Conservation (phyloP, 1,140 invertebrate genomes). For the Orchestia grillus region DNA sequence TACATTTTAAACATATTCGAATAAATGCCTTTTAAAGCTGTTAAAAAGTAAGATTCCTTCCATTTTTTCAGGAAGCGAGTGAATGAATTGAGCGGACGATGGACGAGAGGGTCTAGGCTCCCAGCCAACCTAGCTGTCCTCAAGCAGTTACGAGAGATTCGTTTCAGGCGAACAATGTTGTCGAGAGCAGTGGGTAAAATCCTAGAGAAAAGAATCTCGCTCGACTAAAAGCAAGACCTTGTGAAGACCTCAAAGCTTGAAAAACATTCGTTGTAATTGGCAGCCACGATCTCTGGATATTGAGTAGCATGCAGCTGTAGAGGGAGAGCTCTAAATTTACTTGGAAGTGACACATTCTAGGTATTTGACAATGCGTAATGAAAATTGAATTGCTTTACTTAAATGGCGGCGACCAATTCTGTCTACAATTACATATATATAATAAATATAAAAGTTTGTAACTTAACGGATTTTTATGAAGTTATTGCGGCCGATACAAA, state of each 20-base stretch:
- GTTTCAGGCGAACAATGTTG: slow-evolving; percentile 37
- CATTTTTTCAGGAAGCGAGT: neutral
- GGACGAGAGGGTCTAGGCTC: no score
- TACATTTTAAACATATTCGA: neutral
- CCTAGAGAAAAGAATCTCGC: neutral
- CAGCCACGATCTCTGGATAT: neutral
- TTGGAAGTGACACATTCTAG: neutral
- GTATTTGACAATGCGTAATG: neutral
- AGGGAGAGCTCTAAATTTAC: neutral
- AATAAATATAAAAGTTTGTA: neutral
- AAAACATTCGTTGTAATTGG: slow-evolving; percentile 19
- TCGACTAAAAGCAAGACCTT: slow-evolving; percentile 31
- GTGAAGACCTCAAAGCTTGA: neutral
- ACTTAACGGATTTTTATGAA: neutral
- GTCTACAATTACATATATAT: neutral
- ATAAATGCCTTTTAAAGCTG: neutral
- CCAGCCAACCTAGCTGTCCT: neutral
- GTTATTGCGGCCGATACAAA: no score
- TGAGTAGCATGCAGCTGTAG: neutral
- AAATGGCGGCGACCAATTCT: neutral
- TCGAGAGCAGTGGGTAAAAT: neutral
- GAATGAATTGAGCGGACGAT: neutral
- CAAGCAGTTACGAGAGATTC: slow-evolving; percentile 26
- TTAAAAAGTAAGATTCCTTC: neutral
- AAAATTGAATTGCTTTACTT: neutral